These are phyloP conservation scores for Dryobota labecula DNA, from an alignment of 2,888 invertebrate genomes.

Conservation along the genomic window DNA sequence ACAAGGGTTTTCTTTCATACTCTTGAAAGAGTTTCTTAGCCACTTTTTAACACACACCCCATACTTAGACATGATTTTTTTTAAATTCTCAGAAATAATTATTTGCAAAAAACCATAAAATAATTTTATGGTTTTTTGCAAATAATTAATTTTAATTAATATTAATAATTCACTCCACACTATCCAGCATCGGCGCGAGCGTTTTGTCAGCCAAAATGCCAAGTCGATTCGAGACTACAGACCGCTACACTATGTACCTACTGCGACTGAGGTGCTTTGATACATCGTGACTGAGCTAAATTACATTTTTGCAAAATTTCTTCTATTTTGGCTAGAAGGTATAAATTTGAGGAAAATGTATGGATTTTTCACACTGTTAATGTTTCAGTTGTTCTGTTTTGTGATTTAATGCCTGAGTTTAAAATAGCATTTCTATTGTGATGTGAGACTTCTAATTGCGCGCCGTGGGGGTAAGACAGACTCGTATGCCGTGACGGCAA, in stretches of 20 bases:
- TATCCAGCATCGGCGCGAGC: constrained; percentile 74
- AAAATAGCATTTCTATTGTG: not conserved
- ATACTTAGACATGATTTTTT: not conserved
- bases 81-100: not conserved
- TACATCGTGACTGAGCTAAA: constrained; percentile 67
- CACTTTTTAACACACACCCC: too few relatives aligned
- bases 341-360: not conserved
- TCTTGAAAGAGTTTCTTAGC: not conserved
- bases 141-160: too few relatives aligned
- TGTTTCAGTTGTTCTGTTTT: not conserved
- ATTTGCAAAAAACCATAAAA: not conserved
- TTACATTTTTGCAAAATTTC: constrained; percentile 23
- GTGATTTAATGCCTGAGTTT: not conserved
- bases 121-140: too few relatives aligned
- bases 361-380: too few relatives aligned
- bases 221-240: constrained; percentile 85
- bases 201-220: constrained; percentile 89
- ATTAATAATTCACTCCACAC: constrained; percentile 70
- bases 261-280: constrained; percentile 70
- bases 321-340: not conserved
- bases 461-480: too few relatives aligned
- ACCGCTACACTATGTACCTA: constrained; percentile 77
- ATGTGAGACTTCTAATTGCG: too few relatives aligned
- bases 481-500: too few relatives aligned
- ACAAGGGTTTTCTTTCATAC: not conserved